A percentile compares a stretch with the other conserved stretches of the same genome.
These are phyloP conservation scores for Cephus sareptanus DNA, from an alignment of 2,888 invertebrate species.

Conservation along the genomic window DNA sequence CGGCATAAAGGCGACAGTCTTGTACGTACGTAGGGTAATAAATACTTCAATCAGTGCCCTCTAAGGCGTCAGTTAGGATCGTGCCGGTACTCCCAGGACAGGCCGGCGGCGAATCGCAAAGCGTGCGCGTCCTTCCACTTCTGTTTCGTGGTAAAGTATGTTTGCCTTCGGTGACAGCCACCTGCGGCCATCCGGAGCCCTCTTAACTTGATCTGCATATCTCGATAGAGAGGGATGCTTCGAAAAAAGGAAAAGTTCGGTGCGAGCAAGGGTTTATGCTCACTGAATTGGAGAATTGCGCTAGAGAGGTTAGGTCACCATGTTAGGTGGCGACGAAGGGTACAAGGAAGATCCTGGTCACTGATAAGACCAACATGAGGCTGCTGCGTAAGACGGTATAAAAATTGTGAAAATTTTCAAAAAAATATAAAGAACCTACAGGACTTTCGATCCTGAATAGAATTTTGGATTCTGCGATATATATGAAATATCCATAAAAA, in stretches of 20 bases:
- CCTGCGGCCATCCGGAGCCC: constrained; percentile 52
- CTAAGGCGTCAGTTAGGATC: constrained; percentile 64
- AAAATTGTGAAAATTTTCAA: not conserved
- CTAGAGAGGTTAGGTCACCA: not conserved
- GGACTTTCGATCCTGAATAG: not conserved
- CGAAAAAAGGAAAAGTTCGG: constrained; percentile 10
- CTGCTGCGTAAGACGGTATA: not conserved
- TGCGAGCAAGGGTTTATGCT: not conserved
- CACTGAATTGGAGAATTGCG: not conserved
- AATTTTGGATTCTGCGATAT: not conserved
- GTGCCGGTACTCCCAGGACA: constrained; percentile 50
- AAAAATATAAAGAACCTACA: not conserved
- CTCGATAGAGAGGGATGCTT: not conserved
- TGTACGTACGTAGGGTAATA: constrained; percentile 46
- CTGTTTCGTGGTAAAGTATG: constrained; percentile 54
- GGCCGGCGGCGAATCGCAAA: constrained; percentile 59
- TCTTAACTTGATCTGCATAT: constrained; percentile 52
- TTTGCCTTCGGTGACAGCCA: constrained; percentile 61
- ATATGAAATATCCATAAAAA: not conserved
- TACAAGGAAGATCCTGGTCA: not conserved
- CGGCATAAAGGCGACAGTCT: constrained; percentile 45
- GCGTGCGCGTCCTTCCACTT: constrained; percentile 50
- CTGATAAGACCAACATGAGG: not conserved
- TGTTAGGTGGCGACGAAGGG: not conserved
- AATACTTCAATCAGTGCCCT: constrained; percentile 64